Evolutionary conservation across 2,797 vertebrate species (phyloP).

Genomic region (Semotilus atromaculatus): DNA sequence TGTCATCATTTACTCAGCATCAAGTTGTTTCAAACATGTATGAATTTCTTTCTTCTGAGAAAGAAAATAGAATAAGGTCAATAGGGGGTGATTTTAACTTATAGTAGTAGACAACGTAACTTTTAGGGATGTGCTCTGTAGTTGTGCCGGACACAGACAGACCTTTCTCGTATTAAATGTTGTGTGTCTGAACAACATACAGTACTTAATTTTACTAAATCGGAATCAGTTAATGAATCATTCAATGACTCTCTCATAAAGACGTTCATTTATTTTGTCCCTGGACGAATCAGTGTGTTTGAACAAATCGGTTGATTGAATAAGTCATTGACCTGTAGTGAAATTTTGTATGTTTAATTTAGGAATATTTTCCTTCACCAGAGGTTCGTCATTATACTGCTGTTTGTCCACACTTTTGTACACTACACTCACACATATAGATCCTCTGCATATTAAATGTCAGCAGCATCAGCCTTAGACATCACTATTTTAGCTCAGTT

Average conservation of each 20-base stretch:
- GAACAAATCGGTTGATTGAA: neutral
- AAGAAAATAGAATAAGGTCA: neutral
- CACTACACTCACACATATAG: slow-evolving; percentile 24
- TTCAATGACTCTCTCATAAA: neutral
- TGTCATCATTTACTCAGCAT: too few relatives aligned
- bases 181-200: neutral
- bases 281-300: neutral
- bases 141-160: neutral
- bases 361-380: neutral
- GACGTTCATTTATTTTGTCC: neutral
- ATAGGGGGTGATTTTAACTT: neutral
- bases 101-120: neutral
- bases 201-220: neutral
- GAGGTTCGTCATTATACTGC: neutral
- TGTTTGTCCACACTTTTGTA: slow-evolving; percentile 4
- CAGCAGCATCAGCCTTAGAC: slow-evolving; percentile 16
- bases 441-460: slow-evolving; percentile 38
- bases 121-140: neutral
- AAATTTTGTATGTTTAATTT: neutral
- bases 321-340: neutral
- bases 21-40: too few relatives aligned
- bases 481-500: neutral
- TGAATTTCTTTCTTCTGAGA: too few relatives aligned
- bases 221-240: neutral
- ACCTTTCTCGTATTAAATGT: neutral